Conservation (phyloP, 2,797 vertebrate species). For the Allobates femoralis region DNA sequence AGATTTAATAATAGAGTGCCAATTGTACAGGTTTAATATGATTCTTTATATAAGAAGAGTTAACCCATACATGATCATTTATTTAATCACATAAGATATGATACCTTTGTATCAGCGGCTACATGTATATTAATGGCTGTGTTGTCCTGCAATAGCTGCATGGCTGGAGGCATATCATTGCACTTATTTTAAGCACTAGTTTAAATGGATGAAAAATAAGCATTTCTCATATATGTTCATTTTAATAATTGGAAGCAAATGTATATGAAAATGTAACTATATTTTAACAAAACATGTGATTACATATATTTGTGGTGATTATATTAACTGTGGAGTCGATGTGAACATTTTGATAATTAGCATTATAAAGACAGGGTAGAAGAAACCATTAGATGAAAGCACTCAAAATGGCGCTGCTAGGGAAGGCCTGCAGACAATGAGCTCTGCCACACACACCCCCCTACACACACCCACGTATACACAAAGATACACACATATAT, state of each 20-base stretch:
- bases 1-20: too few species aligned
- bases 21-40: background rate
- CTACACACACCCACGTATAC: constrained; percentile 14
- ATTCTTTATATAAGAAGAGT: background rate
- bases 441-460: constrained; percentile 29
- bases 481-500: background rate
- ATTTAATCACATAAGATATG: background rate
- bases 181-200: background rate
- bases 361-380: constrained; percentile 6
- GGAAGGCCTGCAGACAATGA: constrained; percentile 51
- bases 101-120: background rate
- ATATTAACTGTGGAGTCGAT: background rate
- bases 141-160: background rate
- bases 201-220: too few species aligned
- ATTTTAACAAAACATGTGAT: background rate
- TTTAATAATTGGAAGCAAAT: background rate
- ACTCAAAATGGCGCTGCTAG: constrained; percentile 59
- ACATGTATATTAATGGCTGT: background rate
- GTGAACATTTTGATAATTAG: constrained; percentile 13
- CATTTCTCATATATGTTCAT: background rate
- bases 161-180: background rate
- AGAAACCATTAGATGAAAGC: constrained; percentile 10
- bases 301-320: background rate
- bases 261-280: background rate
- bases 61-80: background rate